Base-by-base conservation (phyloP, 2,888 invertebrate genomes). In the Idaea dimidiata region DNA sequence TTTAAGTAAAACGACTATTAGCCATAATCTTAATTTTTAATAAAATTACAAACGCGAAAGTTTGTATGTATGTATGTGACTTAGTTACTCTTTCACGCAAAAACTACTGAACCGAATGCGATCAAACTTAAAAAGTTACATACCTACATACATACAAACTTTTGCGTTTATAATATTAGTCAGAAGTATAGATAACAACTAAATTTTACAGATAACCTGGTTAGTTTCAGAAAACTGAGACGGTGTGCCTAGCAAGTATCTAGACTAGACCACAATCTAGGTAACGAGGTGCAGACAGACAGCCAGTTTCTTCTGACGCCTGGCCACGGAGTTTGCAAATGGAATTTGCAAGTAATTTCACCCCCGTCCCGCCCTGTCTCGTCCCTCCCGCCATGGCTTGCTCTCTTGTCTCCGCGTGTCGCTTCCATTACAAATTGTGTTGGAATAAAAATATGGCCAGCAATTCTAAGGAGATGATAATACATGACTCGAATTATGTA, bases 401-500 rank as follows among this genome's bases (percentile, higher is more conserved):
- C 88, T 87, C 89, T 89, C 89, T 89, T 90, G 91, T 91, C 89
- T 90, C 89, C 83, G 88, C 88, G 88, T 90, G 88, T 90, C 91
- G 86, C 88, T 88, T 89, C 90, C 91, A 90, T 91, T 91, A 91
- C 90, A 91, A 91, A 91, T 91, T 91, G 90, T 91, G 91, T 90
- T 92, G 88, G 90, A 84, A 91, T 91, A 91, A 91, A 91, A 91
- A 92, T 91, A 90, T 90, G 80, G 76, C 66, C 67, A 43, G 7
- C 73, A 83, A 74, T 59, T 70, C 62, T 78, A 82, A 69, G 77
- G 86, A 88, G 89, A 60, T 77, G 85, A 62, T 80, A 66, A 57
- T 59, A 62, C 57, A 32, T 63, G 57, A 58, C 62, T 59, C 59
- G 33, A 7, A n/a, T n/a, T n/a, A n/a, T n/a, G n/a, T n/a, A n/a